Evolutionary conservation across 1,140 invertebrate genomes (phyloP).

Genomic region (Manduca sexta): DNA sequence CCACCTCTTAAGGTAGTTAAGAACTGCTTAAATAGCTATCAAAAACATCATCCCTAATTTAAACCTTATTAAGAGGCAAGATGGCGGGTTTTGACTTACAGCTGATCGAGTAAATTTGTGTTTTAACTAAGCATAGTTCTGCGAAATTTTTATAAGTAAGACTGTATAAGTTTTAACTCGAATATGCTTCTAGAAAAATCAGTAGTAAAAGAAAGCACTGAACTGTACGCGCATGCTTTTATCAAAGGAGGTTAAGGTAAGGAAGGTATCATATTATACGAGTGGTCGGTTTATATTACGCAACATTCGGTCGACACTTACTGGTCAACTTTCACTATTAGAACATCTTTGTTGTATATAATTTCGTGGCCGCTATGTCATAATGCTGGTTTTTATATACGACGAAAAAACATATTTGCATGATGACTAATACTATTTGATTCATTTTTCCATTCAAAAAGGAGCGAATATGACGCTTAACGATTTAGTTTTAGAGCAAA

Average conservation of each 20-base stretch:
- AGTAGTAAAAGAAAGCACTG: too few species aligned
- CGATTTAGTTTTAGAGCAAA: too few species aligned
- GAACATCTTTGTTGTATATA: constrained; percentile 1
- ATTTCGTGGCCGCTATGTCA: not conserved
- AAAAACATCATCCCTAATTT: too few species aligned
- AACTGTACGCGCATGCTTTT: not conserved
- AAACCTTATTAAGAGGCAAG: too few species aligned
- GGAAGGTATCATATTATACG: not conserved
- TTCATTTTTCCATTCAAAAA: not conserved
- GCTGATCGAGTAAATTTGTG: too few species aligned
- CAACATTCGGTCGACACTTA: constrained; percentile 5
- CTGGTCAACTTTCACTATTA: constrained; percentile 11
- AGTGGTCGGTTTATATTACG: constrained; percentile 3
- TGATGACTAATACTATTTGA: not conserved
- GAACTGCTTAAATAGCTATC: too few species aligned
- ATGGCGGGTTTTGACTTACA: too few species aligned
- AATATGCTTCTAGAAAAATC: too few species aligned
- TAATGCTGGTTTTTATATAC: not conserved
- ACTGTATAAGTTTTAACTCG: too few species aligned
- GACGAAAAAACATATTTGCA: not conserved
- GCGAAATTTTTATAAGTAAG: too few species aligned
- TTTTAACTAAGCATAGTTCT: too few species aligned
- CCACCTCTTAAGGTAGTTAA: too few species aligned
- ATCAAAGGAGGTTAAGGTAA: constrained; percentile 1
- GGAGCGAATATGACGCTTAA: not conserved